phyloP scores from a whole-genome alignment of 2,113 vertebrate species.

The Crotalus helleri region DNA sequence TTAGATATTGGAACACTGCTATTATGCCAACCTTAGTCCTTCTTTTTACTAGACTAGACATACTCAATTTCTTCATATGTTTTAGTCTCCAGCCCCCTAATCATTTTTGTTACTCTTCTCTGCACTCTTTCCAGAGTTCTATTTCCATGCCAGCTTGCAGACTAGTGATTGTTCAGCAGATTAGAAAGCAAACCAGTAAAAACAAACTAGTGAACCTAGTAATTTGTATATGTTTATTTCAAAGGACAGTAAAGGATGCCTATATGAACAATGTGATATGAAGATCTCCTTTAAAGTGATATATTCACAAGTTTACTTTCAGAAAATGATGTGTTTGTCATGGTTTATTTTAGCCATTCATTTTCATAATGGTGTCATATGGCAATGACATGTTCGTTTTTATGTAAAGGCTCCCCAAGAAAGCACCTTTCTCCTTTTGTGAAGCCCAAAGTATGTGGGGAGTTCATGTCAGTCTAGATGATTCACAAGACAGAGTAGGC shows the following conservation, averaged over 20 bases:
- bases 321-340: constrained; percentile 25
- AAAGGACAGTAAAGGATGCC: neutral
- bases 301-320: neutral
- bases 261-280: neutral
- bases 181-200: neutral
- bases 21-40: neutral
- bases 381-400: constrained; percentile 52
- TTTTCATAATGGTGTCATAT: constrained; percentile 54
- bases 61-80: neutral
- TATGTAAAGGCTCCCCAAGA: constrained; percentile 55
- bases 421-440: constrained; percentile 61
- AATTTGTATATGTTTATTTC: neutral
- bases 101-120: neutral
- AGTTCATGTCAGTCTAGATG: constrained; percentile 71
- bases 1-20: neutral
- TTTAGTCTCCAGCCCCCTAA: neutral
- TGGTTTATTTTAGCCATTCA: constrained; percentile 53
- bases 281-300: neutral
- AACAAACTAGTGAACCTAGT: neutral
- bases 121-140: neutral
- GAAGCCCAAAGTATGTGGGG: constrained; percentile 55
- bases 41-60: neutral
- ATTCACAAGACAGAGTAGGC: constrained; percentile 69
- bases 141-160: neutral
- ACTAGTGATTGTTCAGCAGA: neutral